Conservation (phyloP, 2,888 invertebrate species). For the Epinotia ramella region DNA sequence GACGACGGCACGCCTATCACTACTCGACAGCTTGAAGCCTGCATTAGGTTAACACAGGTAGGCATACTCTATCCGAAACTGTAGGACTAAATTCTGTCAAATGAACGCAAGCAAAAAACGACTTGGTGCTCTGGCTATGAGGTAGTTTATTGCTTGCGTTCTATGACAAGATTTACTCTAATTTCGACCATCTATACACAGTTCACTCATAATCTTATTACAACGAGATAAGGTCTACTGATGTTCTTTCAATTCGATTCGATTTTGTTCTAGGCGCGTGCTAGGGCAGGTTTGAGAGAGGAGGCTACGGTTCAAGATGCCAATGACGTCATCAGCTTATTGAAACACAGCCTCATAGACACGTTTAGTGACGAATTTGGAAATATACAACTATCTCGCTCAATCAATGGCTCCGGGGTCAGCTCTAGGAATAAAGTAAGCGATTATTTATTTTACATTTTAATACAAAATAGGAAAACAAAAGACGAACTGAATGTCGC, state of each 20-base stretch:
- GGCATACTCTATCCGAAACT: too few relatives aligned
- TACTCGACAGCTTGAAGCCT: constrained; percentile 94
- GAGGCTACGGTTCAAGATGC: constrained; percentile 93
- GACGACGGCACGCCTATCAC: constrained; percentile 91
- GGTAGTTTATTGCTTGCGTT: too few relatives aligned
- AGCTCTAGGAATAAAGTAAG: constrained; percentile 88
- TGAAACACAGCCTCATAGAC: constrained; percentile 92
- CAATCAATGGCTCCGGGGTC: constrained; percentile 90
- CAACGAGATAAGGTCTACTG: too few relatives aligned
- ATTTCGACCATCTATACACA: too few relatives aligned
- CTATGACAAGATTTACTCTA: too few relatives aligned
- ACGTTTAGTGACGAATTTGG: constrained; percentile 90
- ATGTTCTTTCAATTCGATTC: background rate
- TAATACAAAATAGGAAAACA: constrained; percentile 7
- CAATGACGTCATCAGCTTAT: constrained; percentile 93
- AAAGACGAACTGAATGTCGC: background rate
- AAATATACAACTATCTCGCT: constrained; percentile 85
- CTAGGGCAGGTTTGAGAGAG: constrained; percentile 93
- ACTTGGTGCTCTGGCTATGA: too few relatives aligned
- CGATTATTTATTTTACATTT: background rate
- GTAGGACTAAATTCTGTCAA: too few relatives aligned
- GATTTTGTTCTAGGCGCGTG: constrained; percentile 89
- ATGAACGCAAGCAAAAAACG: too few relatives aligned
- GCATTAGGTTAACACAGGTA: constrained; percentile 93
- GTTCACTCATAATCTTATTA: too few relatives aligned